Evolutionary conservation across 2,797 vertebrate species (phyloP).

Genomic region (Taenioides sp.): DNA sequence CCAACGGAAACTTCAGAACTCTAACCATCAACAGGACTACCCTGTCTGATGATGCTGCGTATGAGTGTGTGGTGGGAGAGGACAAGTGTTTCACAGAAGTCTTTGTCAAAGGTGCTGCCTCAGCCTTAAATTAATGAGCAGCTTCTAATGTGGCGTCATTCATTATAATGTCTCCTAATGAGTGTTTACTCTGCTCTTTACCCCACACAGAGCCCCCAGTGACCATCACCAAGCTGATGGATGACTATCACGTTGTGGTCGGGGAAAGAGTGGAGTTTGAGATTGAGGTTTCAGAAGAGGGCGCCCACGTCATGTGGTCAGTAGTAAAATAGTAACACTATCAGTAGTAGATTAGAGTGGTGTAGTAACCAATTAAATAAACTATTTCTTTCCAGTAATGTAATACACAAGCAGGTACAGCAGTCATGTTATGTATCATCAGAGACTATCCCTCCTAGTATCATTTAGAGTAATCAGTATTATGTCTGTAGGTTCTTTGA

Average conservation of each 20-base stretch:
- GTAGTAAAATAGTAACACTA: slow-evolving; percentile 25
- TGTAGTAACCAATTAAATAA: neutral
- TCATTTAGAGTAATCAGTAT: neutral
- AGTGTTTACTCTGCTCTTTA: neutral
- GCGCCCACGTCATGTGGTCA: slow-evolving; percentile 90
- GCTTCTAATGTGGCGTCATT: neutral
- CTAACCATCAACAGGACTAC: slow-evolving; percentile 85
- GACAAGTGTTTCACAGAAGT: slow-evolving; percentile 89
- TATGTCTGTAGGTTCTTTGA: slow-evolving; percentile 81
- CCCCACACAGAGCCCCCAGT: slow-evolving; percentile 82
- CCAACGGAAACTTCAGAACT: slow-evolving; percentile 81
- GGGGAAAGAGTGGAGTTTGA: slow-evolving; percentile 89
- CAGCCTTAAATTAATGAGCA: neutral
- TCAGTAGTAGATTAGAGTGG: neutral
- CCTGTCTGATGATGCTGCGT: slow-evolving; percentile 87
- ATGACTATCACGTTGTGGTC: slow-evolving; percentile 91
- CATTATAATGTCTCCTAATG: neutral
- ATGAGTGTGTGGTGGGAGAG: slow-evolving; percentile 84
- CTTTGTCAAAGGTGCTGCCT: slow-evolving; percentile 87
- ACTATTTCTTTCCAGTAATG: neutral
- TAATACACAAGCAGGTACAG: neutral
- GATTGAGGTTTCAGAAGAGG: slow-evolving; percentile 91
- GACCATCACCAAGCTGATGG: slow-evolving; percentile 82
- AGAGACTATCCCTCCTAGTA: neutral
- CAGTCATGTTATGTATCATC: neutral